Base-by-base conservation (phyloP, 2,797 vertebrate genomes). In the Anas bernieri region DNA sequence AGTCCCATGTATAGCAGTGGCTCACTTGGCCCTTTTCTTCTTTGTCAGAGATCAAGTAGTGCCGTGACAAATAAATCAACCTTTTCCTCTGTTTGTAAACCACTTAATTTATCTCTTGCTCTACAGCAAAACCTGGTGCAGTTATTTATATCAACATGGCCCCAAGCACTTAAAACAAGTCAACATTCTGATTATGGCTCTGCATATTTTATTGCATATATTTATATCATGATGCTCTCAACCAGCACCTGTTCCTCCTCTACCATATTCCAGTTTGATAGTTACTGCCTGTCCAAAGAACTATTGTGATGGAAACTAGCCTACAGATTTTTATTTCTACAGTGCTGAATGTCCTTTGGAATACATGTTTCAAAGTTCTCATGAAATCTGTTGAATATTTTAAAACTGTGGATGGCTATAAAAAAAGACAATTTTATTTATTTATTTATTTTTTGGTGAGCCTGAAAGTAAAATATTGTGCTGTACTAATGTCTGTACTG, bases 121-220 rank as follows among this genome's bases (percentile, higher is more conserved):
- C 59, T 59, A 52, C 26, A 87, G 86, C 56, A 96, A 92, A 97
- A 85, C 82, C 62, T 91, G 64, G 54, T 86, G 62, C 79, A 62
- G 62, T 81, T 93, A 92, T 96, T 95, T 95, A 91, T 91, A 91
- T 86, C 92, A 95, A 88, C 77, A 87, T 66, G 82, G 62, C 84
- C 89, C 39, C 69, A 72, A 75, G 58, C 76, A 81, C 68, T 94
- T 91, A 78, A 93, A 95, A 89, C 52, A 46, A 89, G 64, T 92
- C 61, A 89, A 83, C 90, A 83, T 93, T 94, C 63, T 96, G 89
- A 91, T 93, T 96, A 92, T 76, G 66, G 52, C 73, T 95, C 73
- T 94, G 91, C 76, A 94, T 96, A 94, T 95, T 91, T 96, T 96
- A 93, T 90, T 96, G 84, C 50, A n/a, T 81, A 23, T 76, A 63